phyloP scores from a whole-genome alignment of 1,140 invertebrate species.

The Eueides isabella region DNA sequence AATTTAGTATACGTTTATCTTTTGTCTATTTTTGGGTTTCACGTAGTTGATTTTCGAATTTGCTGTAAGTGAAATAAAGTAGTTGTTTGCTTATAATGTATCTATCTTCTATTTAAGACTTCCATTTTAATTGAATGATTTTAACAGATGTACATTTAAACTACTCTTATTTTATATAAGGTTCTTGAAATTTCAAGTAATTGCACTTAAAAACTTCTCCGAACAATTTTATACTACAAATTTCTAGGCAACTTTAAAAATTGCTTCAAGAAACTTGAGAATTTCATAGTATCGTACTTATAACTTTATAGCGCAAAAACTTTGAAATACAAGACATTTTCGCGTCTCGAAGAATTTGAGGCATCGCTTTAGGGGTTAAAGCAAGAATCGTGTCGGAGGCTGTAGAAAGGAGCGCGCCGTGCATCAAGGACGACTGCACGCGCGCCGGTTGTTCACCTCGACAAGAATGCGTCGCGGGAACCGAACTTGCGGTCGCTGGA shows the following conservation, averaged over 20 bases:
- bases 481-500: conserved; percentile 45
- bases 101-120: background rate
- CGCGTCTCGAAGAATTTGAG: conserved; percentile 2
- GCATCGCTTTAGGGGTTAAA: conserved; percentile 32
- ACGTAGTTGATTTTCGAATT: no score
- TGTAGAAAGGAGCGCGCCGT: conserved; percentile 33
- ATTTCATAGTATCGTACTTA: background rate
- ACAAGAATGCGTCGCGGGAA: conserved; percentile 63
- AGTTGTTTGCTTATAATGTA: no score
- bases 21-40: no score
- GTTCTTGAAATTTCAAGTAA: background rate
- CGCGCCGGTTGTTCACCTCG: conserved; percentile 74
- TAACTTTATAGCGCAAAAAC: background rate
- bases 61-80: no score
- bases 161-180: background rate
- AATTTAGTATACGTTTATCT: no score
- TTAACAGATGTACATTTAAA: background rate
- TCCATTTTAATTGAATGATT: background rate
- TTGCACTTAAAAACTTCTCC: background rate
- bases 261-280: background rate
- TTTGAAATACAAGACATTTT: conserved; percentile 13
- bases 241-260: background rate
- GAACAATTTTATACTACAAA: background rate
- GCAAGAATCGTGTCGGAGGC: conserved; percentile 19
- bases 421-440: conserved; percentile 68